phyloP scores from a whole-genome alignment of 2,113 vertebrate species.

The Mobula hypostoma region DNA sequence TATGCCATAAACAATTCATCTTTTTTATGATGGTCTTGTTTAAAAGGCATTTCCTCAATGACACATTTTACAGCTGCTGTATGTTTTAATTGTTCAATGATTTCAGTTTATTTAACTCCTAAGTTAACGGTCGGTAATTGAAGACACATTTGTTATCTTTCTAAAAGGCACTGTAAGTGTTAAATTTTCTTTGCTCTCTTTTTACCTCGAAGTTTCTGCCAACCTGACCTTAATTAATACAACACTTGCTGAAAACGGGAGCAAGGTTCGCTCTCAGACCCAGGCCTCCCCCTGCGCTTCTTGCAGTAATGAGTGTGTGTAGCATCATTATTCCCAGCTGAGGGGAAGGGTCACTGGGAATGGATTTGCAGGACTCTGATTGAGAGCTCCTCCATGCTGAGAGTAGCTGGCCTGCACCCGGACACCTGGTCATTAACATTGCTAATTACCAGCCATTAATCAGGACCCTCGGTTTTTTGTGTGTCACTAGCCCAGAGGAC shows the following conservation, averaged over 20 bases:
- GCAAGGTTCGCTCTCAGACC: conserved; percentile 65
- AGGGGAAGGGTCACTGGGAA: conserved; percentile 81
- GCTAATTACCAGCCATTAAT: conserved; percentile 99
- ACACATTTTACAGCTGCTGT: neutral
- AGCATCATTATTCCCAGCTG: conserved; percentile 74
- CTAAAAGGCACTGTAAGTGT: conserved; percentile 39
- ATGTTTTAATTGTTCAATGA: neutral
- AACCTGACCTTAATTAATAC: conserved; percentile 71
- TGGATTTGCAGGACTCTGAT: conserved; percentile 83
- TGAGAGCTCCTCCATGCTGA: conserved; percentile 80
- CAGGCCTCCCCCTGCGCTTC: conserved; percentile 64
- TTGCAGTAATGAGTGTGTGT: conserved; percentile 72
- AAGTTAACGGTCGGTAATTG: neutral
- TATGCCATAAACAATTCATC: neutral
- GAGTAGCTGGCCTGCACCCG: conserved; percentile 89
- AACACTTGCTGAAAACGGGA: conserved; percentile 64
- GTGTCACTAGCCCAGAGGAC: conserved; percentile 65
- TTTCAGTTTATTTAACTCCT: neutral
- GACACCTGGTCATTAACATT: conserved; percentile 99
- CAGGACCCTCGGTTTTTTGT: conserved; percentile 75
- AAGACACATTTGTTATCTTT: neutral
- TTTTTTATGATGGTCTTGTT: neutral
- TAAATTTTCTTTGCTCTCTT: conserved; percentile 42
- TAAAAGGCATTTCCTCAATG: neutral
- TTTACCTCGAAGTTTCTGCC: conserved; percentile 53